These are phyloP conservation scores for Cinclus cinclus DNA, from an alignment of 2,113 vertebrate species.

Conservation along the genomic window DNA sequence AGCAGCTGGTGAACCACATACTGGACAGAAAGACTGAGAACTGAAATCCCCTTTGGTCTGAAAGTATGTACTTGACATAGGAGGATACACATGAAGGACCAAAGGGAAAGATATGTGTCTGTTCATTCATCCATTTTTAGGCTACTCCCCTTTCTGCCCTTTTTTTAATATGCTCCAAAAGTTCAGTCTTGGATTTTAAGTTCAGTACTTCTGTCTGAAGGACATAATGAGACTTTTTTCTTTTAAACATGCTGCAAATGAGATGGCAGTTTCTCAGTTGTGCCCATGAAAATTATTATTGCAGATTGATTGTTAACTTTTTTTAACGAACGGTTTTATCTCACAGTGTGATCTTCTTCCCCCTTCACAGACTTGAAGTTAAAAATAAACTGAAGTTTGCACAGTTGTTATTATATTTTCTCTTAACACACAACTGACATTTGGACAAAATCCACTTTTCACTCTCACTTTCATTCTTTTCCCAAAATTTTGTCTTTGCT, in stretches of 20 bases:
- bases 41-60: conserved; percentile 9
- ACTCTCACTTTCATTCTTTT: not conserved
- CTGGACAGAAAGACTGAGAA: not conserved
- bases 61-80: not conserved
- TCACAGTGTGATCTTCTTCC: not conserved
- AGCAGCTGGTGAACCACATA: not conserved
- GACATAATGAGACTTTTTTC: not conserved
- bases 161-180: not conserved
- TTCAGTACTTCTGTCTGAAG: not conserved
- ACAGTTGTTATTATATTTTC: not conserved
- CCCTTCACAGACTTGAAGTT: not conserved
- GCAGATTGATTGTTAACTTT: conserved; percentile 33
- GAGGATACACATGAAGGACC: not conserved
- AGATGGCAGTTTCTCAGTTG: conserved; percentile 1
- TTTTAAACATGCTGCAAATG: not conserved
- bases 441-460: not conserved
- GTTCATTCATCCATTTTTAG: not conserved
- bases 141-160: not conserved
- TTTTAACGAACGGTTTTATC: not conserved
- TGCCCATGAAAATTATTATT: conserved; percentile 16
- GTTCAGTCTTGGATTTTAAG: not conserved
- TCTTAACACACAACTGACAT: not conserved
- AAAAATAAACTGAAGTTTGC: conserved; percentile 24
- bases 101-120: not conserved
- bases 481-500: not conserved